phyloP scores from a whole-genome alignment of 2,113 vertebrate species.

The Natator depressus region DNA sequence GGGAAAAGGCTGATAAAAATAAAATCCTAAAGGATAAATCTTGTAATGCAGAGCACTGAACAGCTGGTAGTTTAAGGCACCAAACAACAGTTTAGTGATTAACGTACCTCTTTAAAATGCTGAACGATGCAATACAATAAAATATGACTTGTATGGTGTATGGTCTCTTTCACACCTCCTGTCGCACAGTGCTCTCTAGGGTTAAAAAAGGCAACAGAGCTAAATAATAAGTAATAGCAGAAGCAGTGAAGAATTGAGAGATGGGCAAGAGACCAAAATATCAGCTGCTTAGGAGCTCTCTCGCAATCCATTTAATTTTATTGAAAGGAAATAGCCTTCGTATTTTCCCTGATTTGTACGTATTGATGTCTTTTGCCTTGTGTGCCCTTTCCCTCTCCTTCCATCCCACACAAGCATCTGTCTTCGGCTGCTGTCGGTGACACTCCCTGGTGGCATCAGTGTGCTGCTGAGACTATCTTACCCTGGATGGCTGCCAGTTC shows the following conservation, averaged over 20 bases:
- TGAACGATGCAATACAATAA: conserved; percentile 68
- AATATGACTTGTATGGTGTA: conserved; percentile 58
- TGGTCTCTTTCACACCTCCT: background rate
- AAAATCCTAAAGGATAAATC: conserved; percentile 78
- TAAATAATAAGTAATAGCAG: conserved; percentile 56
- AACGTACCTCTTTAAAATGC: conserved; percentile 81
- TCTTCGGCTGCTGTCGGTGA: background rate
- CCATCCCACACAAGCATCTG: background rate
- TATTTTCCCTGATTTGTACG: conserved; percentile 3
- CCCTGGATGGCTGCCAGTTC: background rate
- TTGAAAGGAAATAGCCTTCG: conserved; percentile 40
- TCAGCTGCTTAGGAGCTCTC: background rate
- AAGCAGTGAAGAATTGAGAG: conserved; percentile 28
- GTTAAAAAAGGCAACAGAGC: conserved; percentile 51
- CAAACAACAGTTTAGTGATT: conserved; percentile 79
- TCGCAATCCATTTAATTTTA: conserved; percentile 42
- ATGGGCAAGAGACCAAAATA: conserved; percentile 20
- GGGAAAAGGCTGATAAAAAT: conserved; percentile 27
- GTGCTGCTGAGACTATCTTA: background rate
- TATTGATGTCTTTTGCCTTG: background rate
- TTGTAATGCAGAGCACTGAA: conserved; percentile 76
- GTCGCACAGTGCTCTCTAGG: conserved; percentile 45
- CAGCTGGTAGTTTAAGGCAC: conserved; percentile 81
- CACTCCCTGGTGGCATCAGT: background rate
- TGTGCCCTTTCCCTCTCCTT: conserved; percentile 31